Conservation (phyloP, 2,888 invertebrate species). For the Tetragnatha montana region DNA sequence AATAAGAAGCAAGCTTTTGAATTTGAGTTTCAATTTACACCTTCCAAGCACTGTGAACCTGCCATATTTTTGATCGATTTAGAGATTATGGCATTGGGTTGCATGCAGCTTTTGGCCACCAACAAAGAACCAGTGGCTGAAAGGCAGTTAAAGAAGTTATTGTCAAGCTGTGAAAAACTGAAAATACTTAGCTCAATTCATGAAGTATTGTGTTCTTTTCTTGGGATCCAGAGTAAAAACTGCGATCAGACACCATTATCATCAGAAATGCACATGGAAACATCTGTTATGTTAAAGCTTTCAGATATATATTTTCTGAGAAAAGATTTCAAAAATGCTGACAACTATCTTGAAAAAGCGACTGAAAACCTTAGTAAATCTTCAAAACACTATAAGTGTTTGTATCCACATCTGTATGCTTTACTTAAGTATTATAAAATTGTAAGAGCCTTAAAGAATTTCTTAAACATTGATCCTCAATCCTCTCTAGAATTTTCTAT, state of each 20-base stretch:
- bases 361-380: conserved; percentile 14
- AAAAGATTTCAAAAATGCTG: conserved; percentile 9
- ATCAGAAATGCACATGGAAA: conserved; percentile 30
- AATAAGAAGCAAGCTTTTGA: conserved; percentile 8
- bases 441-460: conserved; percentile 22
- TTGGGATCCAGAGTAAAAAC: not conserved
- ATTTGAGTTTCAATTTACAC: conserved; percentile 11
- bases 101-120: conserved; percentile 17
- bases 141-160: conserved; percentile 13
- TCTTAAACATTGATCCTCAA: conserved; percentile 7
- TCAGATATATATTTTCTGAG: conserved; percentile 20
- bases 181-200: conserved; percentile 6
- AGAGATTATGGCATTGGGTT: conserved; percentile 46
- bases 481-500: conserved; percentile 24
- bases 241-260: not conserved
- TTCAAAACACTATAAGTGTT: conserved; percentile 13
- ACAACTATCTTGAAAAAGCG: conserved; percentile 8
- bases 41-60: not conserved
- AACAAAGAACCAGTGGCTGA: conserved; percentile 10
- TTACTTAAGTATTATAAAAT: conserved; percentile 45
- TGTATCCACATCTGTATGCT: conserved; percentile 38
- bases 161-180: conserved; percentile 21
- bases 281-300: conserved; percentile 2
- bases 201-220: not conserved
- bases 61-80: conserved; percentile 25